Evolutionary conservation across 2,888 invertebrate species (phyloP).

Genomic region (Aproaerema taeniolella): DNA sequence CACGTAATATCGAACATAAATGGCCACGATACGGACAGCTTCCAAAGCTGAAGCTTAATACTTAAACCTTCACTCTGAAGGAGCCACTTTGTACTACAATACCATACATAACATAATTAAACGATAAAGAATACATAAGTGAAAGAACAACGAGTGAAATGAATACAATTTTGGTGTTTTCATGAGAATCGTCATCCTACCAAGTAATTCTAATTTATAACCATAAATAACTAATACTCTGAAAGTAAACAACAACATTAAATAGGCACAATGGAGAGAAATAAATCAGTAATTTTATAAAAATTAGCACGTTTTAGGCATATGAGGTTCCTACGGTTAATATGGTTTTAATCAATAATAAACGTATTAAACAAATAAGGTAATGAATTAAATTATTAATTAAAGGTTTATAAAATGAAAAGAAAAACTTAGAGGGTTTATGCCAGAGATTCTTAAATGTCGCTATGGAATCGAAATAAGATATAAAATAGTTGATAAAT

Average conservation of each 20-base stretch:
- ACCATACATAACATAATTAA: slow-evolving; percentile 41
- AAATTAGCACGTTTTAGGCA: too few relatives aligned
- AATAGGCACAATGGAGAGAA: slow-evolving; percentile 59
- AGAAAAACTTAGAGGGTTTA: too few relatives aligned
- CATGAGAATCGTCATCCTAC: slow-evolving; percentile 47
- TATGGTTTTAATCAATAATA: too few relatives aligned
- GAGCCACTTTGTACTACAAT: slow-evolving; percentile 67
- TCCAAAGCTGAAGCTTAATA: slow-evolving; percentile 46
- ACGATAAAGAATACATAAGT: slow-evolving; percentile 41
- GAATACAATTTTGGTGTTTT: slow-evolving; percentile 29
- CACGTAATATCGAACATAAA: slow-evolving; percentile 62
- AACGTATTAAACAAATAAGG: too few relatives aligned
- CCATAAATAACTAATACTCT: slow-evolving; percentile 49
- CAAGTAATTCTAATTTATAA: slow-evolving; percentile 37
- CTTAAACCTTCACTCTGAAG: slow-evolving; percentile 42
- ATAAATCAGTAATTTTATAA: slow-evolving; percentile 13
- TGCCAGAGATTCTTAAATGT: neutral
- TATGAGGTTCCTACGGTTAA: too few relatives aligned
- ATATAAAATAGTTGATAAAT: neutral
- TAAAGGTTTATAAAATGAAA: too few relatives aligned
- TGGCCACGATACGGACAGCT: slow-evolving; percentile 64
- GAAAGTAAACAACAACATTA: slow-evolving; percentile 55
- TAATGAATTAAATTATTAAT: too few relatives aligned
- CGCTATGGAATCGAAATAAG: neutral
- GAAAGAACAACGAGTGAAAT: slow-evolving; percentile 71